Evolutionary conservation across 2,797 vertebrate species (phyloP), one percentile per base, ranked within the genome.

Genomic region (Xyrichtys novacula): DNA sequence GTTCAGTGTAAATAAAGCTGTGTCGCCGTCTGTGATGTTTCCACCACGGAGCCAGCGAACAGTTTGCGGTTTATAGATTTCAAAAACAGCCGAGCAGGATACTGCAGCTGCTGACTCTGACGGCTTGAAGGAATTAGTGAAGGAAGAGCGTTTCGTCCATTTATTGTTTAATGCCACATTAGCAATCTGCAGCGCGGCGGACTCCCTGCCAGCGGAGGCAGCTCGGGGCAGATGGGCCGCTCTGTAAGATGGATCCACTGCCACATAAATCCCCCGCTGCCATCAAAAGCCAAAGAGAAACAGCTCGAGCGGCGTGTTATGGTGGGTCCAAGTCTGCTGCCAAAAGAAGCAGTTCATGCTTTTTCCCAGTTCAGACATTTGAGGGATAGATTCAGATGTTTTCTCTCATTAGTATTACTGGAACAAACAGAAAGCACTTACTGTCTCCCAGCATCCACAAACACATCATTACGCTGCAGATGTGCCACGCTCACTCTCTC

Each of bases 81-180:
- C 32, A 39, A 72, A 73, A 34, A 32, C 26, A 65, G 48, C 65
- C 56, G 63, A 54, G 36, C 47, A 36, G 67, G 53, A 78, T 15
- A 22, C 36, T 79, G 80, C 86, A 87, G 85, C 83, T 88, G 78
- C 78, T 55, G 83, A 80, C 81, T 55, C 53, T 57, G 81, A 78
- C 68, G 76, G 82, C 74, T 82, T 67, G 50, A 81, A 88, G 86
- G 77, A 85, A 85, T 71, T 71, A 83, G 76, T 85, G 81, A 89
- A 90, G 84, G 81, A 89, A 79, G 69, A 38, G 60, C 56, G 74
- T 76, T 83, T 84, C 66, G 50, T 87, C 82, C 87, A 85, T 91
- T 89, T 94, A 89, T 91, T 84, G 83, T 87, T 89, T 85, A 86
- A 86, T 91, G 92, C 86, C 91, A 93, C 92, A 92, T 94, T 95